Evolutionary conservation across 2,113 vertebrate species (phyloP).

Genomic region (Passer domesticus): DNA sequence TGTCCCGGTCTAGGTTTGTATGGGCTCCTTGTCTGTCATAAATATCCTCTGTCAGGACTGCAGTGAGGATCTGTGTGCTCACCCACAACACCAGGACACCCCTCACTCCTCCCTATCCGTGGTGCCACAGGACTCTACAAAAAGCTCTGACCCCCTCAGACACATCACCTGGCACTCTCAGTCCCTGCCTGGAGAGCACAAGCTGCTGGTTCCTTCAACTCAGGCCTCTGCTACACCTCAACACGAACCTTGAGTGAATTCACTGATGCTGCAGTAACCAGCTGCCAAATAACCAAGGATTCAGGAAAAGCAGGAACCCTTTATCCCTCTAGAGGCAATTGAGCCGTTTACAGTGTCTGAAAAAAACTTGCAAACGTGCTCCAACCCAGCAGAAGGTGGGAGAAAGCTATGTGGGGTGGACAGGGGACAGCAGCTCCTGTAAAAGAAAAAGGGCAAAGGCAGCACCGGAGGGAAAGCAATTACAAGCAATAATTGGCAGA

Average conservation of each 20-base stretch:
- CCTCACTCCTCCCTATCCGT: fast-evolving
- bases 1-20: fast-evolving
- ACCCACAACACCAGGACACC: fast-evolving
- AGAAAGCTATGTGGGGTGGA: not conserved
- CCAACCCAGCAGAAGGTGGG: not conserved
- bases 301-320: not conserved
- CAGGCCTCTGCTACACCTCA: not conserved
- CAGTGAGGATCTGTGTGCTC: not conserved
- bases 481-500: slow-evolving; percentile 64
- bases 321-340: slow-evolving; percentile 25
- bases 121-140: not conserved
- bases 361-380: not conserved
- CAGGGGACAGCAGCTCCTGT: not conserved
- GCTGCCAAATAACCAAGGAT: not conserved
- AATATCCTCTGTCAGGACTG: fast-evolving
- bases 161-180: not conserved
- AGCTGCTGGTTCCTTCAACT: not conserved
- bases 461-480: slow-evolving; percentile 13
- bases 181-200: not conserved
- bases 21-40: not conserved
- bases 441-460: slow-evolving; percentile 6
- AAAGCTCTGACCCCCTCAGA: not conserved
- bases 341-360: not conserved
- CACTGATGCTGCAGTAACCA: slow-evolving; percentile 29
- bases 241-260: not conserved